Evolutionary conservation across 1,140 invertebrate species (phyloP), one percentile per base, ranked within the genome.

Genomic region (Atta cephalotes): DNA sequence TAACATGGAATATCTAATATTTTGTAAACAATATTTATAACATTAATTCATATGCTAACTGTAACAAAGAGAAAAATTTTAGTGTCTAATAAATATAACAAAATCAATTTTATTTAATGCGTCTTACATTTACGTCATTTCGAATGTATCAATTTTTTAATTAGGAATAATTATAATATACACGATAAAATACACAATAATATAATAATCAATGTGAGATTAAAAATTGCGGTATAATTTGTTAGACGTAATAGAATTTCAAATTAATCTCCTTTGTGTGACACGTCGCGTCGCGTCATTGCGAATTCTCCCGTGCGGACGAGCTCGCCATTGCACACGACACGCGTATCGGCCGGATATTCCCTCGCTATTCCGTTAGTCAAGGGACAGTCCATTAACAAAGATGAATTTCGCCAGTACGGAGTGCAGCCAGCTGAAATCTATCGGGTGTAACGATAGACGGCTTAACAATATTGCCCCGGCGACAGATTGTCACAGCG

Each of bases 401-500:
- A 74, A 74, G 80, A 84, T 76, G 80, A 62, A 84, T 63, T 76
- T 84, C 70, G 39, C 31, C 78, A 60, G 14, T 68, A 49, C 16
- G 28, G 21, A 25, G 49, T 31, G 51, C 53, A n/a, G 39, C 39
- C 77, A 28, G 77, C 62, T 60, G 74, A 80, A 88, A 89, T 86
- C 86, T 87, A 70, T 80, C 71, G 80, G 66, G 62, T 89, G 72
- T 90, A 90, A 92, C 86, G 77, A 79, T 79, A 79, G 71, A 62
- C n/a, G 80, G 63, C 63, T 65, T 85, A 90, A 89, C 85, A 62
- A 86, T 72, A 85, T 88, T 92, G 82, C 60, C 80, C 28, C 84
- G 58, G 74, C 87, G 80, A 91, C 92, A 79, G 86, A 79, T 84
- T 85, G 79, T 92, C 86, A 87, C 79, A 87, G 86, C 68, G 87